A percentile compares a stretch with the other conserved stretches of the same genome.
These are phyloP conservation scores for Enoplosus armatus DNA, from an alignment of 2,797 vertebrate genomes.

Conservation along the genomic window DNA sequence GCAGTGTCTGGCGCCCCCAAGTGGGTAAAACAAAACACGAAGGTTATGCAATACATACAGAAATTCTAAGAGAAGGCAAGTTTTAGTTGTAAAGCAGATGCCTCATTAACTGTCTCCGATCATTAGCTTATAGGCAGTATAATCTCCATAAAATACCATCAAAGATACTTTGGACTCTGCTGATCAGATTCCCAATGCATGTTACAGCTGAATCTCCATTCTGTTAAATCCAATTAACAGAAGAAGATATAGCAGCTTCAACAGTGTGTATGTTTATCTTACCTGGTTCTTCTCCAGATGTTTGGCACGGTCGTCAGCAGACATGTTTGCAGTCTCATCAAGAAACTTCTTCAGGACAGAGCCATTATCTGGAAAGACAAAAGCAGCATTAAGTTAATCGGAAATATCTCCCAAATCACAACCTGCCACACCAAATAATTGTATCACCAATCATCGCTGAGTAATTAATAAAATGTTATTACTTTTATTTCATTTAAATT, in stretches of 20 bases:
- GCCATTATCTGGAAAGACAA: slow-evolving; percentile 71
- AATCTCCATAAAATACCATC: background rate
- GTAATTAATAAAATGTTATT: no score
- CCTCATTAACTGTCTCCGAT: background rate
- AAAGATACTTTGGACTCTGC: background rate
- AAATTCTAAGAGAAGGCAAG: background rate
- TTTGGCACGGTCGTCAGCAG: slow-evolving; percentile 92
- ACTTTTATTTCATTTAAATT: no score
- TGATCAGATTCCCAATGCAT: background rate
- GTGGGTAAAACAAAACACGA: slow-evolving; percentile 38
- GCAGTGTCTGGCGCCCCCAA: slow-evolving; percentile 44
- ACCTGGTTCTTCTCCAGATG: slow-evolving; percentile 93
- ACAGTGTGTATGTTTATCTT: slow-evolving; percentile 11
- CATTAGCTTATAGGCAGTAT: background rate
- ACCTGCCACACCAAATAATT: background rate
- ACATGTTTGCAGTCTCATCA: slow-evolving; percentile 89
- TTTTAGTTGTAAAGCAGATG: no score
- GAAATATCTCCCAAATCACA: background rate
- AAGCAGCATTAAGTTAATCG: background rate
- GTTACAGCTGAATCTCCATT: background rate
- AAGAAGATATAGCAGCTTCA: background rate
- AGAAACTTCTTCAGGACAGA: slow-evolving; percentile 94
- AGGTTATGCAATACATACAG: background rate
- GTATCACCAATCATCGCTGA: accelerated
- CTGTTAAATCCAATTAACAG: background rate